phyloP scores from a whole-genome alignment of 2,797 vertebrate genomes.

The Gymnopithys bicolor region DNA sequence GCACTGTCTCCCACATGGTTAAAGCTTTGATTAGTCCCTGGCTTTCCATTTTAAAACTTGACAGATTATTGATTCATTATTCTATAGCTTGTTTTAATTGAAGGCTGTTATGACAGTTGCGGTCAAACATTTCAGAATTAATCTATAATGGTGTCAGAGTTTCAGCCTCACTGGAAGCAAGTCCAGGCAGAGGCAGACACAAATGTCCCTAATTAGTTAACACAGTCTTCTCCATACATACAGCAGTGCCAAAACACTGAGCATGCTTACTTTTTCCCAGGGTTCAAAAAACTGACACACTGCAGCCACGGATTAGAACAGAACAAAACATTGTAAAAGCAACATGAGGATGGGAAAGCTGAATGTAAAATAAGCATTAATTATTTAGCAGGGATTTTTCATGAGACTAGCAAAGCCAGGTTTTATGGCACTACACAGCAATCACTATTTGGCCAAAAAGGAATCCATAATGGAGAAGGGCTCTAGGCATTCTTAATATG shows the following conservation, averaged over 20 bases:
- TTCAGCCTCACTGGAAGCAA: slow-evolving; percentile 17
- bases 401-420: neutral
- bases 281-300: neutral
- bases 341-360: neutral
- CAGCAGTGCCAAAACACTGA: neutral
- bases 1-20: neutral
- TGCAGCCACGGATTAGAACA: neutral
- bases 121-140: slow-evolving; percentile 25
- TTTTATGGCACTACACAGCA: neutral
- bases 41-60: slow-evolving; percentile 25
- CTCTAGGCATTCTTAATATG: neutral
- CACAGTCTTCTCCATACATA: neutral
- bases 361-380: neutral
- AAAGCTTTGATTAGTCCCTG: neutral
- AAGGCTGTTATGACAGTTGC: neutral
- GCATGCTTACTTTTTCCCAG: neutral
- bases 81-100: slow-evolving; percentile 44
- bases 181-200: neutral
- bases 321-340: neutral
- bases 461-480: neutral
- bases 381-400: neutral
- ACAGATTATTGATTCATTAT: slow-evolving; percentile 50
- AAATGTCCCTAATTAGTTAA: neutral
- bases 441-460: neutral
- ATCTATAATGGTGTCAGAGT: slow-evolving; percentile 21